Evolutionary conservation across 2,113 vertebrate species (phyloP), one percentile per base, ranked within the genome.

Genomic region (Cacatua alba): DNA sequence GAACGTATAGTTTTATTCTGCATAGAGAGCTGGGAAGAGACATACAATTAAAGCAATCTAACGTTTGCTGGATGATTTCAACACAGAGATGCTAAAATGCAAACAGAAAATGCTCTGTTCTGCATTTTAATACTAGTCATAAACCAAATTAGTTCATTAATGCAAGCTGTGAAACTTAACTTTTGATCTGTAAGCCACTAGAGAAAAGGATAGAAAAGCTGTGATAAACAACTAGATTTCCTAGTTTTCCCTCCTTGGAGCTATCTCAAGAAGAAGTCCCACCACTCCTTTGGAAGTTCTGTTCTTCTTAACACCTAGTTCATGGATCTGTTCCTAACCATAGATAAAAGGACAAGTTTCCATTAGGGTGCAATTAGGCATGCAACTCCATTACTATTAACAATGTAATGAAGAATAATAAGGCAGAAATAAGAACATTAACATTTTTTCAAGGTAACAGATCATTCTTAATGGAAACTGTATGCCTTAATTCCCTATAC

Each of bases 401-500:
- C 69, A 79, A 33, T 15, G 48, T 74, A 94, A 90, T 88, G 88
- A 90, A 93, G 90, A 94, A 81, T 67, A 92, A 90, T 75, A 96
- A 93, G 64, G 55, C 37, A 94, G 89, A 95, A 92, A 90, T 88
- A 88, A 57, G 92, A 90, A 64, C 82, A 93, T 96, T 86, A 93
- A 79, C 90, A 57, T 95, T 96, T 86, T 95, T 86, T 64, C 3
- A 4, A 79, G 48, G 72, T 52, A 93, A 94, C 88, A 81, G 69
- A 94, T 96, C 88, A 90, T 93, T 76, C 72, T 88, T 86, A 93
- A 95, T 96, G 85, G 70, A 93, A 95, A 90, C 11, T 33, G 28
- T 76, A 53, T 80, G 39, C 79, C 76, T 92, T 64, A 92, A 81
- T 70, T 71, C 72, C 60, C 72, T 88, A 10, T 26, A 51, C 11